Evolutionary conservation across 2,113 vertebrate species (phyloP).

Genomic region (Corythornis cristatus): DNA sequence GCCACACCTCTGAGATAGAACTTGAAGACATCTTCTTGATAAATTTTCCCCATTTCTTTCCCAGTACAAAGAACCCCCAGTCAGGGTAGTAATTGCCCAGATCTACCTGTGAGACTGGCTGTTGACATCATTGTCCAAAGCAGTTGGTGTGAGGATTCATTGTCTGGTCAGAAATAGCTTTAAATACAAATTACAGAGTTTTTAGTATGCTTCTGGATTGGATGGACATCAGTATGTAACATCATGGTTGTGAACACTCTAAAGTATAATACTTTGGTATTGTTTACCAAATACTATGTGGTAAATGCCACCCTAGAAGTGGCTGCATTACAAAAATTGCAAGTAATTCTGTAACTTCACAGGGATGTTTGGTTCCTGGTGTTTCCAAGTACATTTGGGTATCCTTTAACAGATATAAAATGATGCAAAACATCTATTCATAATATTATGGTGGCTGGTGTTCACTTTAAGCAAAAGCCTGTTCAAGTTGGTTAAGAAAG

Average conservation of each 20-base stretch:
- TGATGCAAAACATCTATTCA: not conserved
- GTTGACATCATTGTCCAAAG: not conserved
- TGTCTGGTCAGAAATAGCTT: not conserved
- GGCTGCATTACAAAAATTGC: not conserved
- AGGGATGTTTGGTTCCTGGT: not conserved
- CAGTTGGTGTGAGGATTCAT: not conserved
- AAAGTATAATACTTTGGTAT: not conserved
- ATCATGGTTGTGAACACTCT: not conserved
- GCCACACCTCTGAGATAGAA: not conserved
- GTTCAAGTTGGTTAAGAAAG: conserved; percentile 39
- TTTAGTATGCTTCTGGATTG: not conserved
- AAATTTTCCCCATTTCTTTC: not conserved
- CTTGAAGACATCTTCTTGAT: not conserved
- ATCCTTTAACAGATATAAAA: conserved; percentile 14
- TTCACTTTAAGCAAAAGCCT: conserved; percentile 40
- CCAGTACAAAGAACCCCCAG: not conserved
- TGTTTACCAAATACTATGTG: no score
- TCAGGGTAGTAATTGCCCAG: not conserved
- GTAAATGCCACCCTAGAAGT: not conserved
- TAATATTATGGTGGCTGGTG: not conserved
- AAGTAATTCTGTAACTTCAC: not conserved
- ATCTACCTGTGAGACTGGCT: not conserved
- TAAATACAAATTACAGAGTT: not conserved
- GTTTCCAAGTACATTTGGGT: conserved; percentile 13
- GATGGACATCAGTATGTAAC: not conserved